phyloP scores from a whole-genome alignment of 2,113 vertebrate genomes.

The Eublepharis macularius region DNA sequence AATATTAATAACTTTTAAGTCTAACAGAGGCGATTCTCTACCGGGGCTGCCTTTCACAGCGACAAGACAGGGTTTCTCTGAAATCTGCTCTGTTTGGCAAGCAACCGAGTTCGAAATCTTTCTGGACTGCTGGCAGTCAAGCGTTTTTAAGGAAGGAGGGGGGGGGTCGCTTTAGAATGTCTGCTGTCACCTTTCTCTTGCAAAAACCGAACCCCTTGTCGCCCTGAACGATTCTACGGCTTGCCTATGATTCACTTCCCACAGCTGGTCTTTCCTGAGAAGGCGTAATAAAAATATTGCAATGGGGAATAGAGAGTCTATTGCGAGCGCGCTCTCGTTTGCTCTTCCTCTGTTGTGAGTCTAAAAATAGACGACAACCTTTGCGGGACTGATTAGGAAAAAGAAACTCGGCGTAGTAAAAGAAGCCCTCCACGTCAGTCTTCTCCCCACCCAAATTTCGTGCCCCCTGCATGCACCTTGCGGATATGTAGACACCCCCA shows the following conservation, averaged over 20 bases:
- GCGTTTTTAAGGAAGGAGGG: no score
- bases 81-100: neutral
- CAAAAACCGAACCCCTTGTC: neutral
- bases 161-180: neutral
- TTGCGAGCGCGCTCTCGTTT: neutral
- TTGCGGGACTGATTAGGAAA: rapidly evolving
- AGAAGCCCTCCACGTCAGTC: no score
- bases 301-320: neutral
- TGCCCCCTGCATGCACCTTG: slow-evolving; percentile 6
- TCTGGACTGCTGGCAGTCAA: no score
- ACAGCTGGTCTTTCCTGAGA: neutral
- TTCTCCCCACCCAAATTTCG: neutral
- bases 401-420: neutral
- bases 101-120: neutral
- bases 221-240: neutral
- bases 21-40: neutral
- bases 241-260: neutral
- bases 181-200: neutral
- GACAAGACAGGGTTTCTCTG: neutral
- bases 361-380: neutral
- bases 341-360: neutral
- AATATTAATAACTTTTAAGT: neutral
- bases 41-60: no score
- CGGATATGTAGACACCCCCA: neutral
- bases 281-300: no score